Evolutionary conservation across 2,888 invertebrate species (phyloP), one percentile per base, ranked within the genome.

Genomic region (Eutolmus rufibarbis): DNA sequence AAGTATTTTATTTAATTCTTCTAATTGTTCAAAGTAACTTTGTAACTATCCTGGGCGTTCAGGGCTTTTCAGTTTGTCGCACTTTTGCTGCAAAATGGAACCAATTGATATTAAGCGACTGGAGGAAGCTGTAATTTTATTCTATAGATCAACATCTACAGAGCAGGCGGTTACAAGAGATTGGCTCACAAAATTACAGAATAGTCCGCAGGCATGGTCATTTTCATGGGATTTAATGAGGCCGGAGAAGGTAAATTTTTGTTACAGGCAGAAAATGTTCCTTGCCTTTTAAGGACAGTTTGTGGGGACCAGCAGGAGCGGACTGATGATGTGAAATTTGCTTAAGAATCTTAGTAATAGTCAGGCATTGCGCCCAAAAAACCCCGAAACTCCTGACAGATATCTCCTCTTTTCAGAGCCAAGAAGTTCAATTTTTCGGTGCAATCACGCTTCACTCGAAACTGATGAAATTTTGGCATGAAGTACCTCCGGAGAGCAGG

Each of bases 371-470:
- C 37, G 1, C 37, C 37, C 9, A 8, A 34, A 4, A 34, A 34
- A 34, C 2, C 34, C 3, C 34, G 3, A 37, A 37, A 0, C 9
- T 43, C 2, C 7, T 19, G n/a, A 51, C n/a, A 7, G 1, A 7
- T n/a, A 51, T 19, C 7, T 56, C 7, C 19, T 46, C 16, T 31
- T 66, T 84, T 23, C 66, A 84, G 97, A 94, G 95, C 87, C 95
- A 96, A 89, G 98, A 98, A 93, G 96, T 98, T 46, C 98, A 98
- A 92, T 98, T 97, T 93, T 98, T 97, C 94, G 98, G 97, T 87
- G 98, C 98, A 5, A 97, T 97, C 79, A 97, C 97, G 37, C 92
- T 98, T 31, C 97, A 98, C 90, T 95, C 96, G 0, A 98, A 98
- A 92, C 95, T 98, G 84, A 95, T 97, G 90, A 96, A 97, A 91